Percentiles rank a stretch among this genome's conserved stretches.
These are phyloP conservation scores for Pteropus alecto DNA, from an alignment of 2,113 vertebrate species.

Conservation along the genomic window DNA sequence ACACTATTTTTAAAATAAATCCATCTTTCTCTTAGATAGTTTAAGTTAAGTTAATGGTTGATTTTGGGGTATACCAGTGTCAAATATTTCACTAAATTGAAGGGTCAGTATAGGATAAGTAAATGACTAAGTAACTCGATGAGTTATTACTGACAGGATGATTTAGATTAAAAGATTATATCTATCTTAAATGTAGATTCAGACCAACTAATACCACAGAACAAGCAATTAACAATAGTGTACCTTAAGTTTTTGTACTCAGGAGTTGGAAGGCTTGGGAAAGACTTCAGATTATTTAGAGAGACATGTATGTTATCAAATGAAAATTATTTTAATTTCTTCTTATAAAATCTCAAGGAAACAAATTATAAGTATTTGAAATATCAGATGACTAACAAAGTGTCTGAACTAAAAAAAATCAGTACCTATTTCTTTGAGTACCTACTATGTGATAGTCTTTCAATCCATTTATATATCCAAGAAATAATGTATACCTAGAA, in stretches of 20 bases:
- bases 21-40: not conserved
- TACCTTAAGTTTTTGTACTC: not conserved
- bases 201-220: not conserved
- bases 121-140: slow-evolving; percentile 23
- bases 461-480: not conserved
- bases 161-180: slow-evolving; percentile 1
- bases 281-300: slow-evolving; percentile 5
- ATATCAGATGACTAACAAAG: not conserved
- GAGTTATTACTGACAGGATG: not conserved
- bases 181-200: not conserved
- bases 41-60: not conserved
- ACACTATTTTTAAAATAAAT: not conserved
- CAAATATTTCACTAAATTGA: slow-evolving; percentile 40
- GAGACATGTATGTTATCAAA: not conserved
- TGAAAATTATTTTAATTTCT: slow-evolving; percentile 11
- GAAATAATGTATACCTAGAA: not conserved
- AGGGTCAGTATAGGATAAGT: not conserved
- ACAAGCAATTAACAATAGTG: not conserved
- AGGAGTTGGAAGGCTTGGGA: not conserved
- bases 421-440: not conserved
- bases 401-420: not conserved
- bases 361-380: not conserved
- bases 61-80: not conserved
- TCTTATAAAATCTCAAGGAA: not conserved
- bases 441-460: not conserved